phyloP scores from a whole-genome alignment of 1,140 invertebrate genomes.

The Telenomus remus region DNA sequence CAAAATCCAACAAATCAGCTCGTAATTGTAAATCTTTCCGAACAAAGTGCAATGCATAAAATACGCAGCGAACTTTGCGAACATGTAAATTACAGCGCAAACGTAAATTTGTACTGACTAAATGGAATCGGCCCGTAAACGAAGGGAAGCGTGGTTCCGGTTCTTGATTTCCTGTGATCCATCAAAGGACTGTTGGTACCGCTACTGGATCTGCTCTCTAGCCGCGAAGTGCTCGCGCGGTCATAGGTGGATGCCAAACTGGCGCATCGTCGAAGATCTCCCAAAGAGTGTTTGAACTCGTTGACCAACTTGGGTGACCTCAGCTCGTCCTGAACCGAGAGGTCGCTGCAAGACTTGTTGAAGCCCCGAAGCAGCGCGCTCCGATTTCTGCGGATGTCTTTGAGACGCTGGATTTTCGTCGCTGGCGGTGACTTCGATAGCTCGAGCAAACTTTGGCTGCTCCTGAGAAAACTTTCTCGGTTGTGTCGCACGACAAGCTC shows the following conservation, averaged over 20 bases:
- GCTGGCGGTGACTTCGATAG: slow-evolving; percentile 18
- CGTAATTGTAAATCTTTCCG: no score
- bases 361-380: slow-evolving; percentile 1
- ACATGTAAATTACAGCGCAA: slow-evolving; percentile 32
- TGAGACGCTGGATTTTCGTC: slow-evolving; percentile 2
- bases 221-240: background rate
- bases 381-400: slow-evolving; percentile 22
- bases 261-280: slow-evolving; percentile 45
- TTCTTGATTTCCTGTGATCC: slow-evolving; percentile 60
- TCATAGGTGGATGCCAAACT: slow-evolving; percentile 18
- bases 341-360: slow-evolving; percentile 61
- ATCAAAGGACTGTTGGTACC: slow-evolving; percentile 21
- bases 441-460: slow-evolving; percentile 58
- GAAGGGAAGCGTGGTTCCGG: slow-evolving; percentile 75
- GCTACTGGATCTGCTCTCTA: slow-evolving; percentile 40
- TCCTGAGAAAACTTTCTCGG: slow-evolving; percentile 32
- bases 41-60: no score
- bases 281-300: slow-evolving; percentile 62
- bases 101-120: slow-evolving; percentile 74
- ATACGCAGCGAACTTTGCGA: background rate
- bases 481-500: slow-evolving; percentile 10
- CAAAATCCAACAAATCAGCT: no score
- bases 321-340: slow-evolving; percentile 51
- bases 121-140: slow-evolving; percentile 79
- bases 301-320: slow-evolving; percentile 67